Conservation (phyloP, 2,113 vertebrate species). For the Aspiorhynchus laticeps region DNA sequence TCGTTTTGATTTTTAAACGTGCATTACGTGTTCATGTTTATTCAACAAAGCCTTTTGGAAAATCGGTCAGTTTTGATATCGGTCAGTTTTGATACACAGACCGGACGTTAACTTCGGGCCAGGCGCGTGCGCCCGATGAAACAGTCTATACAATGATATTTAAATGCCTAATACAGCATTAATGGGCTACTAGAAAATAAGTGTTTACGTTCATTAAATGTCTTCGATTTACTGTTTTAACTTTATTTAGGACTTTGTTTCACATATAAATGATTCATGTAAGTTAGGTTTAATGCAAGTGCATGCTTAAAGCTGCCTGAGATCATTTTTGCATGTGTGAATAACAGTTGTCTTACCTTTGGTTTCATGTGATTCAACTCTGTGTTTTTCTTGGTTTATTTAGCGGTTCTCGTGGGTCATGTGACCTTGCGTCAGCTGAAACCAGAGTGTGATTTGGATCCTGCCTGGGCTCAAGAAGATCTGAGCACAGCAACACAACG, state of each 20-base stretch:
- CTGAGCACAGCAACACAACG: constrained; percentile 83
- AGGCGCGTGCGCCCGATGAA: too few species aligned
- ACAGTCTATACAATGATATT: background rate
- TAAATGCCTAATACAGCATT: background rate
- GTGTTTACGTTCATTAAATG: background rate
- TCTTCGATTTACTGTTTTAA: background rate
- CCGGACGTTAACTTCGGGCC: too few species aligned
- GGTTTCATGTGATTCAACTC: background rate
- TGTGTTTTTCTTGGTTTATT: constrained; percentile 22
- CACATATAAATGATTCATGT: background rate
- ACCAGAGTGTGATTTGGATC: constrained; percentile 88
- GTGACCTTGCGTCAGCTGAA: constrained; percentile 92
- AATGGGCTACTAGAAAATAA: too few species aligned
- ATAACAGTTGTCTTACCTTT: background rate
- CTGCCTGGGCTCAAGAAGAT: constrained; percentile 91
- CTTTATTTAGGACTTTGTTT: background rate
- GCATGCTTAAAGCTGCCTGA: background rate
- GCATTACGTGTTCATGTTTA: too few species aligned
- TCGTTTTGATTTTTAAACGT: too few species aligned
- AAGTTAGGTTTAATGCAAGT: background rate
- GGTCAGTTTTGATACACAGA: too few species aligned
- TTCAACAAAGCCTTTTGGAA: too few species aligned
- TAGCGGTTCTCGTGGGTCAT: constrained; percentile 88
- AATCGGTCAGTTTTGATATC: too few species aligned
- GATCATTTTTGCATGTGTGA: background rate